Evolutionary conservation across 1,140 invertebrate species (phyloP).

Genomic region (Dendrolimus kikuchii): DNA sequence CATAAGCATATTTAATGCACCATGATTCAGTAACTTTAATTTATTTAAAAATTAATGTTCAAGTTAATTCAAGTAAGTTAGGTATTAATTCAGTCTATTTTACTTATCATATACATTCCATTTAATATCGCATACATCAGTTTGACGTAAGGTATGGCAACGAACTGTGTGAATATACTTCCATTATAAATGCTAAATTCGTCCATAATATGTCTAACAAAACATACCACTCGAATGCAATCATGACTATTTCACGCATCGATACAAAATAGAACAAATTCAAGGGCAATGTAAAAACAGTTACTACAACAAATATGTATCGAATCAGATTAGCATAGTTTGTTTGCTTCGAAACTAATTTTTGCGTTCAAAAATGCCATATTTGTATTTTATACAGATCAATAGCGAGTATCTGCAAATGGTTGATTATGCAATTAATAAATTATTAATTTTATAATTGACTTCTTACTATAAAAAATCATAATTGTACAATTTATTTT

Average conservation of each 20-base stretch:
- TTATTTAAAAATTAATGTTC: too few species aligned
- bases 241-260: constrained; percentile 26
- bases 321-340: constrained; percentile 6
- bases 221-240: constrained; percentile 18
- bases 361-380: too few species aligned
- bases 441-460: too few species aligned
- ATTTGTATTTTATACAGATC: too few species aligned
- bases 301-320: constrained; percentile 4
- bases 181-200: constrained; percentile 14
- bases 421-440: too few species aligned
- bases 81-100: not conserved
- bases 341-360: too few species aligned
- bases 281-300: constrained; percentile 11
- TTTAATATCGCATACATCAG: not conserved
- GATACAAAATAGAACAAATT: constrained; percentile 17
- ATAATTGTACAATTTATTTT: too few species aligned
- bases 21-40: too few species aligned
- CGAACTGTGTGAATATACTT: constrained; percentile 10
- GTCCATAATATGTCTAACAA: constrained; percentile 13
- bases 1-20: too few species aligned
- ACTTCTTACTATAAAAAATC: too few species aligned
- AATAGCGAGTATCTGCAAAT: too few species aligned
- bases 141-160: constrained; percentile 11
- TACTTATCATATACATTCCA: not conserved
- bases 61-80: too few species aligned